Evolutionary conservation across 2,888 invertebrate species (phyloP).

Genomic region (Zeuzera pyrina): DNA sequence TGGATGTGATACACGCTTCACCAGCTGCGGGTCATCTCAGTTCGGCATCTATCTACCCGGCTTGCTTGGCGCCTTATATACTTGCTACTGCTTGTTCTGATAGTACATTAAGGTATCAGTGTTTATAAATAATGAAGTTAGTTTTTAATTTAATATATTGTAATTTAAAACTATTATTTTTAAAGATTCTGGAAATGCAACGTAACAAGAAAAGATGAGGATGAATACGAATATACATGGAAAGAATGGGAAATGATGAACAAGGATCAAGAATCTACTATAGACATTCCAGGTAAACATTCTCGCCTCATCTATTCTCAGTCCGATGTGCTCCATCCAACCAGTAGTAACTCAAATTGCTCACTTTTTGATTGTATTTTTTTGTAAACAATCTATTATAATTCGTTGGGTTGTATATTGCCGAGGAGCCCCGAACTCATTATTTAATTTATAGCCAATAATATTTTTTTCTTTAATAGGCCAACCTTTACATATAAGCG

Average conservation of each 20-base stretch:
- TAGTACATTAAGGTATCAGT: conserved; percentile 81
- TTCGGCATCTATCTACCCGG: conserved; percentile 98
- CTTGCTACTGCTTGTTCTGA: conserved; percentile 97
- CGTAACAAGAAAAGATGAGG: conserved; percentile 67
- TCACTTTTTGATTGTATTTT: no score
- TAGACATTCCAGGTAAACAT: conserved; percentile 80
- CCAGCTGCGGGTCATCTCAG: conserved; percentile 98
- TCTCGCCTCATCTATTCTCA: conserved; percentile 8
- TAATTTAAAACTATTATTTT: conserved; percentile 6
- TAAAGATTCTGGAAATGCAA: conserved; percentile 88
- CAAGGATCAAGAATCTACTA: conserved; percentile 76
- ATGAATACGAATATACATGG: conserved; percentile 80
- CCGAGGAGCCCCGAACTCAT: no score
- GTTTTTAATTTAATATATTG: no score
- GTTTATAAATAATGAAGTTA: no score
- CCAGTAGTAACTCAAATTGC: no score
- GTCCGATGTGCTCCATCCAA: no score
- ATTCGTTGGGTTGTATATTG: no score
- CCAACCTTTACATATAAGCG: conserved; percentile 93
- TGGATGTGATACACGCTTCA: conserved; percentile 93
- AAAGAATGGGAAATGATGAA: conserved; percentile 92
- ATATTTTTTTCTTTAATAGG: conserved; percentile 48
- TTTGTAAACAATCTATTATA: no score
- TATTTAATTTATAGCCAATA: conserved; percentile 4
- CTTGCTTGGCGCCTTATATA: conserved; percentile 98